These are phyloP conservation scores for Ammodytes dubius DNA, from an alignment of 2,113 vertebrate species.

Conservation along the genomic window DNA sequence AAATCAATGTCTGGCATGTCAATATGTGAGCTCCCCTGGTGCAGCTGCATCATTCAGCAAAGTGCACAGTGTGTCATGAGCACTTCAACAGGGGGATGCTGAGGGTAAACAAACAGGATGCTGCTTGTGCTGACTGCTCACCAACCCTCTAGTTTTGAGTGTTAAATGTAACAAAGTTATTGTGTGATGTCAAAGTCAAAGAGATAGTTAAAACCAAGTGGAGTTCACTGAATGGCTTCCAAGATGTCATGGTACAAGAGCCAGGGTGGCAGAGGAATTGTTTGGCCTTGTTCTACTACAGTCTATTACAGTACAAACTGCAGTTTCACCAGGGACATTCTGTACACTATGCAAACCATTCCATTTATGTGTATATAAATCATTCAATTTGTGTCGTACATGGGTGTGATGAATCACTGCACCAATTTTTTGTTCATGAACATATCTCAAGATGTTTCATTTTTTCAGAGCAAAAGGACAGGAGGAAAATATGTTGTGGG, in stretches of 20 bases:
- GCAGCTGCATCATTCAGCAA: slow-evolving; percentile 33
- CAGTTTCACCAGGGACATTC: not conserved
- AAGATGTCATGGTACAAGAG: not conserved
- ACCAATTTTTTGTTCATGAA: not conserved
- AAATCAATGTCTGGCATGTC: slow-evolving; percentile 35
- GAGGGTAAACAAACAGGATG: slow-evolving; percentile 47
- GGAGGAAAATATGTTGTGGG: not conserved
- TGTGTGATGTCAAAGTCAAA: not conserved
- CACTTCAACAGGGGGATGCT: slow-evolving; percentile 22
- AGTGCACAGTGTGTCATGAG: slow-evolving; percentile 13
- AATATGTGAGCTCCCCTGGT: slow-evolving; percentile 56
- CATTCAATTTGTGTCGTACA: slow-evolving; percentile 10
- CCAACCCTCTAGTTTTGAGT: slow-evolving; percentile 4
- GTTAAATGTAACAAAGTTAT: slow-evolving; percentile 11
- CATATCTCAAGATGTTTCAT: not conserved
- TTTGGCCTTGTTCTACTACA: not conserved
- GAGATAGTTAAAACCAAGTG: not conserved
- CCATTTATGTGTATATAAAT: slow-evolving; percentile 32
- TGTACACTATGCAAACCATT: slow-evolving; percentile 12
- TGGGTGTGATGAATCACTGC: not conserved
- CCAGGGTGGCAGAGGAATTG: not conserved
- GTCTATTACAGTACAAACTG: not conserved
- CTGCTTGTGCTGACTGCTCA: slow-evolving; percentile 1
- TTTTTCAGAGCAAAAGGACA: not conserved
- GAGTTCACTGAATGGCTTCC: not conserved